Conservation (phyloP, 2,888 invertebrate species). For the Oxytorus armatus region DNA sequence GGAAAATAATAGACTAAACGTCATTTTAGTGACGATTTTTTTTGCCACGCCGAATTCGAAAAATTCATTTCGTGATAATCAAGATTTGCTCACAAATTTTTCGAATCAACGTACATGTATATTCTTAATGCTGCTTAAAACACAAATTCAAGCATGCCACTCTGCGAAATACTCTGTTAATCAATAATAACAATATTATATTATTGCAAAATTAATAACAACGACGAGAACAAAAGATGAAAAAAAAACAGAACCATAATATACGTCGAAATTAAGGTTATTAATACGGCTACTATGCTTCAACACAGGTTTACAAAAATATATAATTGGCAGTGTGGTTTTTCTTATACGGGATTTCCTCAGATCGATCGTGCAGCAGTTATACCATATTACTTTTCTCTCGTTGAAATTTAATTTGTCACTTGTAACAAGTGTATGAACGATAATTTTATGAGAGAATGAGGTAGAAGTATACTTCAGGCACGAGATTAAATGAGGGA, state of each 20-base stretch:
- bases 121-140: slow-evolving; percentile 40
- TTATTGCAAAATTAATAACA: slow-evolving; percentile 21
- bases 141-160: slow-evolving; percentile 63
- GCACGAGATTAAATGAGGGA: slow-evolving; percentile 34
- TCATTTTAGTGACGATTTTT: background rate
- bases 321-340: slow-evolving; percentile 44
- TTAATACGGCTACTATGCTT: slow-evolving; percentile 61
- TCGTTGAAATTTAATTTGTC: background rate
- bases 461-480: slow-evolving; percentile 30
- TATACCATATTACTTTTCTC: slow-evolving; percentile 3
- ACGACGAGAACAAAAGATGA: slow-evolving; percentile 32
- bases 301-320: slow-evolving; percentile 59
- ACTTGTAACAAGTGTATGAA: no score
- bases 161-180: slow-evolving; percentile 50
- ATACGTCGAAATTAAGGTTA: slow-evolving; percentile 55
- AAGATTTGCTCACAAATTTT: slow-evolving; percentile 20
- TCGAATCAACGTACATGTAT: background rate
- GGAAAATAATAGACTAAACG: slow-evolving; percentile 16
- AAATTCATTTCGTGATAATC: slow-evolving; percentile 44
- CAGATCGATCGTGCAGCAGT: slow-evolving; percentile 60
- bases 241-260: slow-evolving; percentile 39
- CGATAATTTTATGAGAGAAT: slow-evolving; percentile 33
- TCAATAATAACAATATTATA: slow-evolving; percentile 39
- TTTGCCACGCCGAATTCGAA: slow-evolving; percentile 19
- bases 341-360: slow-evolving; percentile 37